A percentile compares a stretch with the other conserved stretches of the same genome.
Conservation (phyloP, 2,113 vertebrate genomes). For the Myotis yumanensis region DNA sequence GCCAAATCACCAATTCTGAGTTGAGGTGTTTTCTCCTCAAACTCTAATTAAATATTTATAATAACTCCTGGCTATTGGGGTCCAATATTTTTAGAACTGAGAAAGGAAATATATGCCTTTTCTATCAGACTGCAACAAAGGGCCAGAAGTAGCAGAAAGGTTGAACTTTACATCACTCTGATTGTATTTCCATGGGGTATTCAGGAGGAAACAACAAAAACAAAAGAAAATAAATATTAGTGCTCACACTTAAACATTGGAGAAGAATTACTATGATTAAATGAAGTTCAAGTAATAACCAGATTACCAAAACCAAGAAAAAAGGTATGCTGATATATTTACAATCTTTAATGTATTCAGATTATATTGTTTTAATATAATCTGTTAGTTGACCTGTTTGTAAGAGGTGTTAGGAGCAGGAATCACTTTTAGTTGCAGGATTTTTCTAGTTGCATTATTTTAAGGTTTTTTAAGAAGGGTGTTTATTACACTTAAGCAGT, state of each 20-base stretch:
- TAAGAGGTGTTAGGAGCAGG: background rate
- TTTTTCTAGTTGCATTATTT: background rate
- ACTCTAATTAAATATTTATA: constrained; percentile 41
- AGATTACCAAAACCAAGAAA: constrained; percentile 63
- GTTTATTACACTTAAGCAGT: background rate
- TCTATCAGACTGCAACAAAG: constrained; percentile 43
- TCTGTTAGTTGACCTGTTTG: background rate
- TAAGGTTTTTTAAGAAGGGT: background rate
- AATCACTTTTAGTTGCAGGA: background rate
- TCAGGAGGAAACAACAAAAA: constrained; percentile 7
- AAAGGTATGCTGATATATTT: constrained; percentile 50
- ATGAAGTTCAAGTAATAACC: constrained; percentile 65
- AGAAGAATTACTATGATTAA: constrained; percentile 63
- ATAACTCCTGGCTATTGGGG: background rate
- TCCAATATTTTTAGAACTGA: constrained; percentile 37
- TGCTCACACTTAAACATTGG: constrained; percentile 43
- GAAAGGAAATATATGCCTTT: background rate
- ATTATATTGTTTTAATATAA: constrained; percentile 68
- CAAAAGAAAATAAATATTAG: constrained; percentile 46
- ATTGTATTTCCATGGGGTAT: constrained; percentile 42
- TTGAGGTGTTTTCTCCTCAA: background rate
- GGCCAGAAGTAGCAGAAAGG: background rate
- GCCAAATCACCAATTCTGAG: background rate
- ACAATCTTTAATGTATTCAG: constrained; percentile 23
- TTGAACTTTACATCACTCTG: constrained; percentile 18